phyloP scores from a whole-genome alignment of 2,797 vertebrate species.

The Bovichtus variegatus region DNA sequence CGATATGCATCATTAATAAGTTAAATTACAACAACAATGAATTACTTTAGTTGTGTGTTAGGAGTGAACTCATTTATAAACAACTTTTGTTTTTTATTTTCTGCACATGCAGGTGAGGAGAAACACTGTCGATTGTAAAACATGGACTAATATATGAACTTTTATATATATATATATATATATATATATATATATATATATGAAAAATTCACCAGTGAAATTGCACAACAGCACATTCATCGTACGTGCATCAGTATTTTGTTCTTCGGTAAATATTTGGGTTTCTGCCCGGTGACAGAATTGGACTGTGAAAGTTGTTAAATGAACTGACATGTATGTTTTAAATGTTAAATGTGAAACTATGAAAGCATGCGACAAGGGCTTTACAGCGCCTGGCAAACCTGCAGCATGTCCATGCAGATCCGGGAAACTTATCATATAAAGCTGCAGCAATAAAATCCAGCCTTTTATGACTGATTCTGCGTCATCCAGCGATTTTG shows the following conservation, averaged over 20 bases:
- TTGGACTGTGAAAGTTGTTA: slow-evolving; percentile 60
- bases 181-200: too few relatives aligned
- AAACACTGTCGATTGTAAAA: slow-evolving; percentile 2
- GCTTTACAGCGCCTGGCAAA: slow-evolving; percentile 71
- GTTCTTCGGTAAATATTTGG: slow-evolving; percentile 62
- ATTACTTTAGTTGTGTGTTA: slow-evolving; percentile 4
- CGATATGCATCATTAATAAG: slow-evolving; percentile 15
- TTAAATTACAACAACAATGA: slow-evolving; percentile 9
- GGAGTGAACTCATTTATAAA: neutral
- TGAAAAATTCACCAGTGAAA: slow-evolving; percentile 18
- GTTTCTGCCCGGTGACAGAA: slow-evolving; percentile 55
- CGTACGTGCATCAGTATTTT: slow-evolving; percentile 29
- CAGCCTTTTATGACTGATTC: slow-evolving; percentile 81
- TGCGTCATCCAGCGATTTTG: slow-evolving; percentile 84
- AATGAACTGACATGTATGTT: slow-evolving; percentile 71
- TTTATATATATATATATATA: too few relatives aligned
- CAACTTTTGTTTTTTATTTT: slow-evolving; percentile 10
- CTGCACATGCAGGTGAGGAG: neutral
- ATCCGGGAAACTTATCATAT: slow-evolving; percentile 82
- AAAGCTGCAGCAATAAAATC: slow-evolving; percentile 77
- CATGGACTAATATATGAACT: slow-evolving; percentile 30
- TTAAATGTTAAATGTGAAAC: slow-evolving; percentile 72
- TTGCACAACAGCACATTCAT: slow-evolving; percentile 30
- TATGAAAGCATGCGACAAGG: slow-evolving; percentile 66
- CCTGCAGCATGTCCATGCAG: slow-evolving; percentile 67